Evolutionary conservation across 2,797 vertebrate genomes (phyloP), one percentile per base, ranked within the genome.

Genomic region (Phrynocephalus vlangalii): DNA sequence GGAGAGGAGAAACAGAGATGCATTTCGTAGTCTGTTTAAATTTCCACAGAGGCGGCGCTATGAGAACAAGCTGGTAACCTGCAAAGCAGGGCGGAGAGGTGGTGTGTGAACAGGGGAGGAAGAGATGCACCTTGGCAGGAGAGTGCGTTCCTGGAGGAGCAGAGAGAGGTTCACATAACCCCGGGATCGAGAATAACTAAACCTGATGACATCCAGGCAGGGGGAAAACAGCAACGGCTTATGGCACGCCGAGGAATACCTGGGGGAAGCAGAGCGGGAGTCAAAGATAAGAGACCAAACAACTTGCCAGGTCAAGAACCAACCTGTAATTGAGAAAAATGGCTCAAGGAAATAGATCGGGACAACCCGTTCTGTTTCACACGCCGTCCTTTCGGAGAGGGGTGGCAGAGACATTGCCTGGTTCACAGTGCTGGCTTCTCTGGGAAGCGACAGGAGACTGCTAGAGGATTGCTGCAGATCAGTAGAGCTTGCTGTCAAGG

Each of bases 381-480:
- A 85, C 5, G 4, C 38, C 4, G n/a, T 78, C 84, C 50, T 15
- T 33, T 26, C 83, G 24, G 28, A 0, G 4, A 78, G 10, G 11
- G 33, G 24, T 82, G 90, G 52, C 16, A 11, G 18, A 8, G 5
- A 22, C 20, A 48, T 8, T 1, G 22, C 7, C 22, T 1, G 44
- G 82, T 87, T 86, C 2, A 3, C 89, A 87, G 88, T 38, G 84
- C 89, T 87, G 20, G 75, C 30, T 73, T 38, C 15, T 1, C 3
- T 84, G 63, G 20, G 15, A 63, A 63, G 13, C 9, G 52, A 13
- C 13, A 13, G 52, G 11, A 56, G 13, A 56, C 52, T 10, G 10
- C 52, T 56, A 56, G 52, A 56, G 9, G 52, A 56, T 56, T 56
- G 6, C 52, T 56, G 52, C 9, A 56, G 52, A 56, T 56, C 52